A percentile compares a stretch with the other conserved stretches of the same genome.
These are phyloP conservation scores for Radopholus similis DNA, from an alignment of 1,140 invertebrate genomes.

Conservation along the genomic window DNA sequence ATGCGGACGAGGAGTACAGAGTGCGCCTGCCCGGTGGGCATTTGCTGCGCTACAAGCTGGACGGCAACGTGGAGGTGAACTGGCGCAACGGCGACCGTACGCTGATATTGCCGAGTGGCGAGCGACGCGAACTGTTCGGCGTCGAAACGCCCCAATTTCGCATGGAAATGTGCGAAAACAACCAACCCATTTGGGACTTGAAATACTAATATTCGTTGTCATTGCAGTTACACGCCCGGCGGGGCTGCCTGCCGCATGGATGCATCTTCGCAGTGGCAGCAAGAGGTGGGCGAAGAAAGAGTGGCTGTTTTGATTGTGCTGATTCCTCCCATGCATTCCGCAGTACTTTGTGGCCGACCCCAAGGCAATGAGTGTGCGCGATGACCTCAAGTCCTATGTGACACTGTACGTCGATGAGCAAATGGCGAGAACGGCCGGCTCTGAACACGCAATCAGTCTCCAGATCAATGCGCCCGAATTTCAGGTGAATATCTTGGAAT, in stretches of 20 bases:
- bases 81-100: slow-evolving; percentile 10
- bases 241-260: background rate
- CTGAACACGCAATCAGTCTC: background rate
- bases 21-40: background rate
- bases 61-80: background rate
- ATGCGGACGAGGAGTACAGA: no score
- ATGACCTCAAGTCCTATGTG: slow-evolving; percentile 3
- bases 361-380: background rate
- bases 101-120: background rate
- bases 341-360: background rate
- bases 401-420: background rate
- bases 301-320: background rate
- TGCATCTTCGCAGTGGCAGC: background rate
- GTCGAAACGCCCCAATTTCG: background rate
- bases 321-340: background rate
- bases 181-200: background rate
- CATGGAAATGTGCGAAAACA: slow-evolving; percentile 10
- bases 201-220: background rate
- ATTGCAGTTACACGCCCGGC: background rate
- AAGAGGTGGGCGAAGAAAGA: background rate
- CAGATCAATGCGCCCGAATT: slow-evolving; percentile 19
- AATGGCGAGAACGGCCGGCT: background rate
- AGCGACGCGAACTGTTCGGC: slow-evolving; percentile 1
- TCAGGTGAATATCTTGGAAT: slow-evolving; percentile 2
- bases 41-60: background rate